Conservation (phyloP, 1,140 invertebrate genomes). For the Brachionus calyciflorus region DNA sequence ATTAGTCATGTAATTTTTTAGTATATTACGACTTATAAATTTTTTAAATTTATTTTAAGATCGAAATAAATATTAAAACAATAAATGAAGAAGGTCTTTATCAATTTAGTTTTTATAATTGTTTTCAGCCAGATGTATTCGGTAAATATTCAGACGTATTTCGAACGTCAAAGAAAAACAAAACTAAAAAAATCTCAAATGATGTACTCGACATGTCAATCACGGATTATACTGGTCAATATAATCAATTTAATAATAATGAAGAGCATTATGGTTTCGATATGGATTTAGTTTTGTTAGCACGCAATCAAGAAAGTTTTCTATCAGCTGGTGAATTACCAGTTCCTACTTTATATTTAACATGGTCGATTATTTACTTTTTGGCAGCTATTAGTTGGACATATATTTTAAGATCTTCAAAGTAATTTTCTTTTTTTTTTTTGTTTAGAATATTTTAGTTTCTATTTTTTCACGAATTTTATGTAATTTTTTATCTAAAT, state of each 20-base stretch:
- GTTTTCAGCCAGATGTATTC: slow-evolving; percentile 64
- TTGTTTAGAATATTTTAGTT: too few relatives aligned
- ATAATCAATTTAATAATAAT: slow-evolving; percentile 63
- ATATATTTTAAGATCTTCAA: slow-evolving; percentile 78
- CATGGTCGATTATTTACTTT: slow-evolving; percentile 85
- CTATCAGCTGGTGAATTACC: slow-evolving; percentile 96
- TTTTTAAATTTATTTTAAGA: too few relatives aligned
- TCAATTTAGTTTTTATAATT: slow-evolving; percentile 91
- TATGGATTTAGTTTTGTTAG: slow-evolving; percentile 72
- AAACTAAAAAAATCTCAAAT: slow-evolving; percentile 7
- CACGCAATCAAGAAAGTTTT: slow-evolving; percentile 78
- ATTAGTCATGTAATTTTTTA: too few relatives aligned
- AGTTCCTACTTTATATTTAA: slow-evolving; percentile 82
- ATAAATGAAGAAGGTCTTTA: slow-evolving; percentile 84
- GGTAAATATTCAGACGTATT: neutral
- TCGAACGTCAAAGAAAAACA: neutral
- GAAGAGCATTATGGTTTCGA: slow-evolving; percentile 62
- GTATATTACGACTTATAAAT: too few relatives aligned
- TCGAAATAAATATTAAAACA: slow-evolving; percentile 75
- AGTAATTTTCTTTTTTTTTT: slow-evolving; percentile 62
- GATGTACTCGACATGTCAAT: neutral
- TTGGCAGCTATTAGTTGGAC: slow-evolving; percentile 86
- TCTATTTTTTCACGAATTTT: too few relatives aligned
- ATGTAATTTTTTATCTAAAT: too few relatives aligned
- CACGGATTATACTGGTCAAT: slow-evolving; percentile 1